Base-by-base conservation (phyloP, 2,113 vertebrate species). In the Coryphaenoides rupestris region DNA sequence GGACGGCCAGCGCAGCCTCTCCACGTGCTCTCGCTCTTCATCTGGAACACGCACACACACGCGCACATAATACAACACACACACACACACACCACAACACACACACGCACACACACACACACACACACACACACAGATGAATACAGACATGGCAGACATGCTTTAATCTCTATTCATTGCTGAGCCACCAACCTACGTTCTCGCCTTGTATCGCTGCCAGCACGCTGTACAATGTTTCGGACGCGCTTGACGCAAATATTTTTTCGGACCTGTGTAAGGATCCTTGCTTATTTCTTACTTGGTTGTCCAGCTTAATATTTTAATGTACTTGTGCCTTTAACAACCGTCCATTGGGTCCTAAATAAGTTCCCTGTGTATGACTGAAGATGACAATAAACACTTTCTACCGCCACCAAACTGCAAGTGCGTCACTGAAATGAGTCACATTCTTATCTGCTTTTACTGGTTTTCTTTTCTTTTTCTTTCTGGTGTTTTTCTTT, bases 1-100 rank as follows among this genome's bases (percentile, higher is more conserved):
- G 54, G 96, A 97, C 0, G 96, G 96, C 96, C 96, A 99, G 46
- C 95, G 90, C 62, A 98, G 90, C 78, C 87, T 88, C 83, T 99
- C 96, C 54, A 99, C 92, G 71, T 98, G 96, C 67, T 90, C 92
- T 0, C 93, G 92, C 82, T 99, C 96, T 83, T 98, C 95, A 72
- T 91, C 96, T 99, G 82, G 53, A 84, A 73, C 76, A 47, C 21
- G 70, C 57, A 60, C 45, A 62, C 62, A 73, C 76, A 47, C 21
- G 70, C 57, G 59, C 45, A 62, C 62, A 64, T 40, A n/a, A n/a
- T n/a, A n/a, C n/a, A n/a, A n/a, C 33, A 73, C 76, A 52, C 21
- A 71, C 55, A 60, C 45, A n/a, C 33, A 40, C n/a, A n/a, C n/a
- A n/a, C n/a, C n/a, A n/a, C 33, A 73, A n/a, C 33, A 73, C 76